Evolutionary conservation across 2,888 invertebrate species (phyloP).

Genomic region (Acrobasis suavella): DNA sequence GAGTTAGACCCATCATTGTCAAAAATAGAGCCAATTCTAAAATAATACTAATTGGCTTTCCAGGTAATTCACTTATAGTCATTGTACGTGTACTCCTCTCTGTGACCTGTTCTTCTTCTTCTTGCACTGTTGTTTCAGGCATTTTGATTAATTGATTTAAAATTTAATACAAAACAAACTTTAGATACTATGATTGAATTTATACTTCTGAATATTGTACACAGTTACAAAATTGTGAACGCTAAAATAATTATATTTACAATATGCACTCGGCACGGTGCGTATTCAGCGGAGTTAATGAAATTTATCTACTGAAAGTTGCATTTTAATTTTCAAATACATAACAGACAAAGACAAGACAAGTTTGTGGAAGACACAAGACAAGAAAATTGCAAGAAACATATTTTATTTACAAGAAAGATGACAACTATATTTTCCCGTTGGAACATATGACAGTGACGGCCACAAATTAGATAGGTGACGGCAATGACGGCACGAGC

Average conservation of each 20-base stretch:
- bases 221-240: neutral
- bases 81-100: conserved; percentile 50
- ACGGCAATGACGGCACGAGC: no score
- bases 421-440: neutral
- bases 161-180: neutral
- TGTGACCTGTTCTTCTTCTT: conserved; percentile 53
- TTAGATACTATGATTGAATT: neutral
- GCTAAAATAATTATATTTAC: neutral
- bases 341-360: neutral
- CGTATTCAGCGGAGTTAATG: neutral
- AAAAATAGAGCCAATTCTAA: conserved; percentile 72
- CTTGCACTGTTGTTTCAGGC: conserved; percentile 52
- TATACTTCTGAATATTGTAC: neutral
- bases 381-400: no score
- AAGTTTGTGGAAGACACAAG: no score
- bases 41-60: conserved; percentile 54
- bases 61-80: conserved; percentile 50
- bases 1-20: conserved; percentile 58
- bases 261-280: neutral
- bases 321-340: no score
- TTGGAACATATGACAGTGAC: neutral
- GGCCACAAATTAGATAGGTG: no score
- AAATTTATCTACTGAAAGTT: no score
- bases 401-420: no score
- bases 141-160: neutral